Conservation (phyloP, 2,888 invertebrate genomes). For the Cephus pulcher region DNA sequence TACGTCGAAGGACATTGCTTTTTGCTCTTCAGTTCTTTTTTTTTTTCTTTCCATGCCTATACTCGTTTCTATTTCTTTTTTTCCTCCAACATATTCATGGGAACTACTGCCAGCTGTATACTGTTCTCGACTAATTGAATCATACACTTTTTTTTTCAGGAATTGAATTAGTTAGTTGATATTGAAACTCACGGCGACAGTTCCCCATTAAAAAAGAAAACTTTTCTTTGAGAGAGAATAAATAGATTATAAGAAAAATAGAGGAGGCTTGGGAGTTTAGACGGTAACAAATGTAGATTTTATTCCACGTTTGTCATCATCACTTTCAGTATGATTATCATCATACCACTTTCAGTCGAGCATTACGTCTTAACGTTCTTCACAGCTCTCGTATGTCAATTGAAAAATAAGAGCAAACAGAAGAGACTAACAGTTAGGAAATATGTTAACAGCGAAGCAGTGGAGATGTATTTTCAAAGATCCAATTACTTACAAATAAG, state of each 20-base stretch:
- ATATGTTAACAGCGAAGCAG: not conserved
- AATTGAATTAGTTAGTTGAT: not conserved
- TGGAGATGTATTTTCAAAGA: not conserved
- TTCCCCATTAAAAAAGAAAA: not conserved
- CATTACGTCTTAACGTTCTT: not conserved
- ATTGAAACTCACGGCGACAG: not conserved
- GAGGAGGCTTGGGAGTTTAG: not conserved
- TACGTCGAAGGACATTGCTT: slow-evolving; percentile 28
- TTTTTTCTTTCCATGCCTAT: not conserved
- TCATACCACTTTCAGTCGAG: not conserved
- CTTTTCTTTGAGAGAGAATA: not conserved
- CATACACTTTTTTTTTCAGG: not conserved
- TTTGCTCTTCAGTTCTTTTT: not conserved
- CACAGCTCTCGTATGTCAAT: not conserved
- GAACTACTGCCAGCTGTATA: not conserved
- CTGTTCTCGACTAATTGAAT: not conserved
- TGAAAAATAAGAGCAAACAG: not conserved
- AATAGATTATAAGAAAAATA: not conserved
- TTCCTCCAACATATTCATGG: not conserved
- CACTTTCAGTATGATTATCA: not conserved
- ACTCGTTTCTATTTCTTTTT: not conserved
- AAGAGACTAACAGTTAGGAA: not conserved
- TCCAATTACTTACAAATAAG: not conserved
- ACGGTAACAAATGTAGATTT: not conserved
- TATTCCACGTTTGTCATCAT: not conserved